Conservation (phyloP, 37 sponge, comb jelly and placozoan genomes). For the Crambe crambe region DNA sequence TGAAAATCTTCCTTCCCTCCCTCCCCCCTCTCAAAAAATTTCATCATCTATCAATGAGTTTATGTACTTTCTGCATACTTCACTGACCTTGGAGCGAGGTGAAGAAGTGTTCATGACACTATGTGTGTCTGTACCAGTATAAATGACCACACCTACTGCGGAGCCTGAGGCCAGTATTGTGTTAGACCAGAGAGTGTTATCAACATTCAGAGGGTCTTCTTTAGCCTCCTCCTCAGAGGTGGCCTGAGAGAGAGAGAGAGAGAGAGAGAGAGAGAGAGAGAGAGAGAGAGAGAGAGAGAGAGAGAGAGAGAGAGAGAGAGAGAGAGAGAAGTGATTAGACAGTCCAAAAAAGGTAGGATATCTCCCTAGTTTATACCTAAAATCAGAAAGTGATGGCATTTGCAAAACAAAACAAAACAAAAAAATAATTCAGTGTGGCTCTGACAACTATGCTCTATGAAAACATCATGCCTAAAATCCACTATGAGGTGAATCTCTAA, state of each 20-base stretch:
- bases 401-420: too few species aligned
- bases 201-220: slow-evolving; percentile 86
- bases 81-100: slow-evolving; percentile 75
- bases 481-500: too few species aligned
- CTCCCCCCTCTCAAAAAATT: too few species aligned
- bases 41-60: too few species aligned
- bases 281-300: slow-evolving; percentile 13
- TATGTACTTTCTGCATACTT: not conserved
- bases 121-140: slow-evolving; percentile 89
- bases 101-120: slow-evolving; percentile 84
- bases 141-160: slow-evolving; percentile 83
- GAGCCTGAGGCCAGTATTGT: slow-evolving; percentile 95
- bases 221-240: slow-evolving; percentile 8
- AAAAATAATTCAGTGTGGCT: too few species aligned
- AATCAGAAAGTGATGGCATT: not conserved
- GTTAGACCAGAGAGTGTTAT: slow-evolving; percentile 91
- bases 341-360: too few species aligned
- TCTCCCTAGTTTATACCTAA: too few species aligned
- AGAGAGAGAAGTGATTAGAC: not conserved
- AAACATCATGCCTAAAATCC: too few species aligned
- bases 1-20: too few species aligned
- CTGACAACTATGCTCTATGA: too few species aligned
- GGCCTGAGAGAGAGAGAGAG: slow-evolving; percentile 24
- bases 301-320: slow-evolving; percentile 24
- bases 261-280: slow-evolving; percentile 18